phyloP scores from a whole-genome alignment of 2,113 vertebrate genomes.

The Ammodytes dubius region DNA sequence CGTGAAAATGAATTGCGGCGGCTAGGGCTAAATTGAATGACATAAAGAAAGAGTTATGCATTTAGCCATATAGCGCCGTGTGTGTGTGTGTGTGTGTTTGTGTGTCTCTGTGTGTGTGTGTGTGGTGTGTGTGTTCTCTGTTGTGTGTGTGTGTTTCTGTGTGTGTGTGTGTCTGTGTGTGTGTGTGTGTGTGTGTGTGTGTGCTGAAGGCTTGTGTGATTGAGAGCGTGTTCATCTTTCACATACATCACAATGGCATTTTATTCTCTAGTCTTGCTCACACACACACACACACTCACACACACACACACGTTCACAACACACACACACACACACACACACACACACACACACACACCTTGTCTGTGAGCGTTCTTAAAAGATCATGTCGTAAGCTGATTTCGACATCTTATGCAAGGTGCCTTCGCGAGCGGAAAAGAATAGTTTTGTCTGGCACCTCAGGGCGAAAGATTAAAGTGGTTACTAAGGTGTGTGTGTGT shows the following conservation, averaged over 20 bases:
- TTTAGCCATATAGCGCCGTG: slow-evolving; percentile 32
- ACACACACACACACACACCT: slow-evolving; percentile 38
- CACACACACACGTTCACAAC: slow-evolving; percentile 18
- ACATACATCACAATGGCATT: slow-evolving; percentile 63
- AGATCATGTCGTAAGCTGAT: slow-evolving; percentile 79
- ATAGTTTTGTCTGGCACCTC: slow-evolving; percentile 63
- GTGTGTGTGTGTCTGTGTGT: slow-evolving; percentile 39
- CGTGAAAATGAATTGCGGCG: slow-evolving; percentile 84
- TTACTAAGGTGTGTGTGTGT: slow-evolving; percentile 64
- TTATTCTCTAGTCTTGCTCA: not conserved
- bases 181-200: slow-evolving; percentile 73
- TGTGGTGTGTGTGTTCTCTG: slow-evolving; percentile 54
- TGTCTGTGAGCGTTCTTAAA: slow-evolving; percentile 67
- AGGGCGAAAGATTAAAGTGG: slow-evolving; percentile 71
- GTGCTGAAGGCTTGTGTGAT: slow-evolving; percentile 36
- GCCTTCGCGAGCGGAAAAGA: slow-evolving; percentile 58
- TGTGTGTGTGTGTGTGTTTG: slow-evolving; percentile 71
- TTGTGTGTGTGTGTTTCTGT: slow-evolving; percentile 36
- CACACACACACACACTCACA: slow-evolving; percentile 33
- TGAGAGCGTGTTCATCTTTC: slow-evolving; percentile 57
- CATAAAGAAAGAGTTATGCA: slow-evolving; percentile 85
- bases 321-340: too few species aligned
- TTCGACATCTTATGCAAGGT: slow-evolving; percentile 78
- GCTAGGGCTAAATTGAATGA: slow-evolving; percentile 82
- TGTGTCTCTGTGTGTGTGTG: slow-evolving; percentile 50